Evolutionary conservation across 2,797 vertebrate genomes (phyloP), one percentile per base, ranked within the genome.

Genomic region (Dallia pectoralis): DNA sequence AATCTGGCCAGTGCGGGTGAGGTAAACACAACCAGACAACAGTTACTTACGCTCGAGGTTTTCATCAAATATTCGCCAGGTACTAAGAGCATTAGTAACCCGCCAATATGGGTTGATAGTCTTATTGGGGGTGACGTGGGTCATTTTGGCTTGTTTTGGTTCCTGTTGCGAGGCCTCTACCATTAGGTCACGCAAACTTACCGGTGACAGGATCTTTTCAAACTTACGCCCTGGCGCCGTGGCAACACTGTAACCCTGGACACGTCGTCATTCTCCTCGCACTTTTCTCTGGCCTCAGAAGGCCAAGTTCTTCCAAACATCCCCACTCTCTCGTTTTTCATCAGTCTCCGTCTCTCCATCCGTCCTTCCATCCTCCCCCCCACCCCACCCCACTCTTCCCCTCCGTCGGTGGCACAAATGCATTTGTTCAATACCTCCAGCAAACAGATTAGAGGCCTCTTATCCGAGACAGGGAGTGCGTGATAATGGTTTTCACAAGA

Each of bases 401-500:
- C 68, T 84, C 89, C 71, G 79, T 93, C 91, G 82, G 81, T 90
- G 92, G 91, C 87, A 82, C 93, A 95, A 95, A 95, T 92, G 95
- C 94, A 91, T 95, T 94, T 92, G 94, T 94, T 96, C 94, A 91
- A 95, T 96, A 95, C 94, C 93, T 95, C 94, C 92, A 95, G 95
- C 95, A 94, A 96, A 95, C 95, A 97, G 96, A 97, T 97, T 96
- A 97, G 91, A 79, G 74, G 85, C 89, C 93, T 92, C 93, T 96
- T 97, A 96, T 96, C 95, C 89, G 93, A 92, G 93, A 94, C 93
- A 93, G 93, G 91, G 93, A 94, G 93, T 91, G 89, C 88, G 93
- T 95, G 95, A 96, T 97, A 97, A 97, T 96, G 95, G 95, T 94
- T 96, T 96, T 95, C 95, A 95, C 94, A 95, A 94, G 93, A 96